phyloP scores from a whole-genome alignment of 2,113 vertebrate species.

The Gobiocypris rarus region DNA sequence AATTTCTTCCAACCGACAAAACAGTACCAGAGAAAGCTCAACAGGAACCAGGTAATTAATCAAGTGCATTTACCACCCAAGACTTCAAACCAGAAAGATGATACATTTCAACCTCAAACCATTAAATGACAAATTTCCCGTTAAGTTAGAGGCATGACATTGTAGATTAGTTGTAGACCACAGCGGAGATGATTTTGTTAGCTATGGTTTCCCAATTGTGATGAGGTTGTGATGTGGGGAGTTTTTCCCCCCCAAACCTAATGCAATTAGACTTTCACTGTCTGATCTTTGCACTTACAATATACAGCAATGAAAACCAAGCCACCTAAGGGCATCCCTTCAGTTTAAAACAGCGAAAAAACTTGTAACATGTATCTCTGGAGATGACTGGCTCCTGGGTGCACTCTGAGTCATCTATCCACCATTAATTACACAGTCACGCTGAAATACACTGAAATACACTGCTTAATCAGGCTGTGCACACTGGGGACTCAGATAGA shows the following conservation, averaged over 20 bases:
- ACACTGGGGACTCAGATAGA: neutral
- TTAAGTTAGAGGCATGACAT: neutral
- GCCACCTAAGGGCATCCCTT: conserved; percentile 4
- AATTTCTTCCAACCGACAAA: neutral
- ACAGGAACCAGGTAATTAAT: conserved; percentile 40
- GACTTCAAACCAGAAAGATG: neutral
- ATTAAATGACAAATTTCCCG: neutral
- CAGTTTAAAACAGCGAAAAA: conserved; percentile 27
- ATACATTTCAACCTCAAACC: neutral
- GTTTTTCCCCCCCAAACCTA: conserved; percentile 5
- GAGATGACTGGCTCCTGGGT: conserved; percentile 32
- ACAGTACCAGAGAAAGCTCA: conserved; percentile 15
- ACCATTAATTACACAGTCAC: conserved; percentile 37
- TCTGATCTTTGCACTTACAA: conserved; percentile 38
- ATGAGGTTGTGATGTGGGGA: neutral
- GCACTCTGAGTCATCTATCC: conserved; percentile 33
- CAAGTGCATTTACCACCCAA: neutral
- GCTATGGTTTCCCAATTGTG: conserved; percentile 16
- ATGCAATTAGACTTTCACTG: conserved; percentile 30
- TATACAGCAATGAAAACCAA: conserved; percentile 20
- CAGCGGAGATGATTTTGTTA: neutral
- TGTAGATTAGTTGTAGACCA: conserved; percentile 4
- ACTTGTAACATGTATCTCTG: conserved; percentile 21
- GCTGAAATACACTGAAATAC: conserved; percentile 19
- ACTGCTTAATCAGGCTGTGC: conserved; percentile 1